Base-by-base conservation (phyloP, 2,888 invertebrate species). In the Apocheima hispidaria region DNA sequence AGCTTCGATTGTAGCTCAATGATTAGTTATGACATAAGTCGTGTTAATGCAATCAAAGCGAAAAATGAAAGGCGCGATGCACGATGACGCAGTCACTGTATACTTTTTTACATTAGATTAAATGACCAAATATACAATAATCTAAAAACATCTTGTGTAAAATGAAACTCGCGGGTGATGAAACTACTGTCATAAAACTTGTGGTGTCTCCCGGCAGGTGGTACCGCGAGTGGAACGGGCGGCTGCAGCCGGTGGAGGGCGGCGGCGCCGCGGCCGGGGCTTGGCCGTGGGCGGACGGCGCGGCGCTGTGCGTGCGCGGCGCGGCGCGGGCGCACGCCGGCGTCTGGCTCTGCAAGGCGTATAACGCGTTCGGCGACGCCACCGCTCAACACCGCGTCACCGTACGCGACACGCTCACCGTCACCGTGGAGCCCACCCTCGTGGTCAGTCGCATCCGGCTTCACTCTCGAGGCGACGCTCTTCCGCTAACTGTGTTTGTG, bases 221-320 rank as follows among this genome's bases (percentile, higher is more conserved):
- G 94, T 94, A 92, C 80, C 92, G 93, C 52, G 93, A 93, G 75
- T 73, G 82, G 40, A 83, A 84, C 75, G 95, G 94, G 4, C 93
- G 94, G 48, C 88, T 95, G 70, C 78, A 78, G 68, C 77, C 84
- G 4, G 81, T 79, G 50, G 79, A 65, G 58, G 35, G 49, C 35
- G 23, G 35, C 6, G 57, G 14, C 10, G 26, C n/a, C 2, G 53
- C 54, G 60, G 26, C 16, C 28, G 5, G 53, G 53, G 60, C 67
- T 41, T 96, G 96, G 93, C 86, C 93, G 69, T 96, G 96, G 96
- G 82, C 95, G 77, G 93, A 94, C 44, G 96, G 96, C 35, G 92
- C 94, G 63, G 96, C 96, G 87, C 93, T 94, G 68, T 96, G 96
- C 84, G 91, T 94, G 93, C 72, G 95, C 95, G 74, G 95, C 95